Conservation (phyloP, 2,113 vertebrate species). For the Fukomys damarensis region DNA sequence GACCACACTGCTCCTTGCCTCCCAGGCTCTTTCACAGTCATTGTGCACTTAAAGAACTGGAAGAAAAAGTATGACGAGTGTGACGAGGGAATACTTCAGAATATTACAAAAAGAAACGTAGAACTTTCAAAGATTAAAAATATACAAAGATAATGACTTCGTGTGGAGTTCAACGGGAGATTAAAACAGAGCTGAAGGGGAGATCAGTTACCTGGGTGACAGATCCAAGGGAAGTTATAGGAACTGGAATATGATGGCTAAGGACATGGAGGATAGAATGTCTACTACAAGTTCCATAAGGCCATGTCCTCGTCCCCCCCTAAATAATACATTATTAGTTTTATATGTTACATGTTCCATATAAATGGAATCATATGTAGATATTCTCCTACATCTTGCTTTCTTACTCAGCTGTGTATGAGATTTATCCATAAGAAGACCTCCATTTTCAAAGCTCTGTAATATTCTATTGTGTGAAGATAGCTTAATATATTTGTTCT, state of each 20-base stretch:
- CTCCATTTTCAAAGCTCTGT: not conserved
- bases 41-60: not conserved
- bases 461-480: too few species aligned
- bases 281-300: not conserved
- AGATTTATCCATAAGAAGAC: not conserved
- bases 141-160: not conserved
- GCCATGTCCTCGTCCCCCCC: not conserved
- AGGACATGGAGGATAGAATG: not conserved
- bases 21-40: not conserved
- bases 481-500: not conserved
- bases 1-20: not conserved
- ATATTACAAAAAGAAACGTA: not conserved
- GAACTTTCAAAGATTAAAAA: too few species aligned
- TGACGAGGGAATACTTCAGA: not conserved
- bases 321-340: not conserved
- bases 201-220: not conserved
- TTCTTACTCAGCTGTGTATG: not conserved
- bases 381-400: not conserved
- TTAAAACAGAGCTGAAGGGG: not conserved
- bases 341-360: not conserved
- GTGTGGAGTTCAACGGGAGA: not conserved
- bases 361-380: not conserved
- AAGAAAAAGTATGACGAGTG: not conserved
- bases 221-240: not conserved
- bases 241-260: not conserved